Conservation (phyloP, 1,140 invertebrate species). For the Papilio aristodemus region DNA sequence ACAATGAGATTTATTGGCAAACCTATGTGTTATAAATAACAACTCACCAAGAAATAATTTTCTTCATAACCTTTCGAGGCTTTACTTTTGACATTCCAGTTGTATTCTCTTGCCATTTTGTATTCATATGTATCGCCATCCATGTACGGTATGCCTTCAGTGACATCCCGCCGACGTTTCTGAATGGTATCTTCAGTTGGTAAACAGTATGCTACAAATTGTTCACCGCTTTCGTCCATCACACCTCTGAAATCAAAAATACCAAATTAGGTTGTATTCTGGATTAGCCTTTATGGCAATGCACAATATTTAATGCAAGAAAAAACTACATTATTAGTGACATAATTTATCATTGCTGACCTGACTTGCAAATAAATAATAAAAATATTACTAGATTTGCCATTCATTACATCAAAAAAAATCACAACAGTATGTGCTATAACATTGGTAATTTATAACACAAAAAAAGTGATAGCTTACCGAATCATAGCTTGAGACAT, state of each 20-base stretch:
- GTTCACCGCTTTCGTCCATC: constrained; percentile 98
- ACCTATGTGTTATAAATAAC: too few species aligned
- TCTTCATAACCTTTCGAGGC: constrained; percentile 98
- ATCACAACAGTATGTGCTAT: too few species aligned
- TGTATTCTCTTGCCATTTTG: constrained; percentile 96
- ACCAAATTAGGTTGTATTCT: too few species aligned
- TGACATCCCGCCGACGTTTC: constrained; percentile 91
- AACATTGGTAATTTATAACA: too few species aligned
- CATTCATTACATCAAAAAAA: too few species aligned
- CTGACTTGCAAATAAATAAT: background rate
- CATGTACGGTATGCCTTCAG: constrained; percentile 89
- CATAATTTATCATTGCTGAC: too few species aligned
- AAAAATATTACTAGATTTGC: background rate
- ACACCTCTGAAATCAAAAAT: constrained; percentile 88
- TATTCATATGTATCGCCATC: constrained; percentile 97
- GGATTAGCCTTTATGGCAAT: too few species aligned
- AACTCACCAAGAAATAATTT: constrained; percentile 95
- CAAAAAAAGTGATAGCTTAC: constrained; percentile 56
- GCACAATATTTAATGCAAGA: too few species aligned
- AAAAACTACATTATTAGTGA: too few species aligned
- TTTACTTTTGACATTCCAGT: constrained; percentile 99
- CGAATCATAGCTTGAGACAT: constrained; percentile 99
- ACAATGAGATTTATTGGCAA: too few species aligned
- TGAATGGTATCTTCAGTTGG: constrained; percentile 95
- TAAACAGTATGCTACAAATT: constrained; percentile 99